Evolutionary conservation across 2,888 invertebrate species (phyloP), one percentile per base, ranked within the genome.

Genomic region (Leptopilina myrica): DNA sequence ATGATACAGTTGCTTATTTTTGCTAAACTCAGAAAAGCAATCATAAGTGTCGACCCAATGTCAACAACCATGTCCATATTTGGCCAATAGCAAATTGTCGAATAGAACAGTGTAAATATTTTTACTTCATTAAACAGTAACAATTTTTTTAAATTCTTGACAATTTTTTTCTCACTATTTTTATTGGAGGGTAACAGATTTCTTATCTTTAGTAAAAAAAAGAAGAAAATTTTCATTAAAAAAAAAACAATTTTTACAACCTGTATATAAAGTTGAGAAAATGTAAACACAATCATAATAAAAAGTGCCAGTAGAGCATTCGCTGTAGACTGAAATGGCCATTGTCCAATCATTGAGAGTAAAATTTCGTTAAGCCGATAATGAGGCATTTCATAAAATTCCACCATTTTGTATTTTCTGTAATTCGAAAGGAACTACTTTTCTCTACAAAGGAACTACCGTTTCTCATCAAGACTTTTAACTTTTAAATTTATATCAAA

Each of bases 1-100:
- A 69, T 12, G 11, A 69, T 53, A 14, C 6, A 69, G 15, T 69
- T 69, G 14, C 12, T 12, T 9, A 53, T 53, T 69, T 69, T 69
- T 69, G 49, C 26, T 20, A 20, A 20, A 20, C 20, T 20, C 20
- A 20, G 20, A 20, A 20, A 20, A 20, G 20, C 53, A 69, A 43
- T 5, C 43, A 69, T 69, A 2, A 53, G 49, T 1, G 53, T 5
- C 9, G 69, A 69, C 26, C 20, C 26, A 12, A 20, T 53, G 5
- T 69, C 69, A 53, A 69, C 6, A 53, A 69, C 46, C 26, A 69
- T 69, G 11, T 69, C 49, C 26, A 53, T 69, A 69, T 69, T 46
- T 26, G 69, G 69, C 53, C 69, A 69, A 14, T 69, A 53, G 20
- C 49, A 26, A 20, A 53, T 53, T 7, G 1, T 26, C 4, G 53